Evolutionary conservation across 2,888 invertebrate species (phyloP), one percentile per base, ranked within the genome.

Genomic region (Pristionchus mayeri): DNA sequence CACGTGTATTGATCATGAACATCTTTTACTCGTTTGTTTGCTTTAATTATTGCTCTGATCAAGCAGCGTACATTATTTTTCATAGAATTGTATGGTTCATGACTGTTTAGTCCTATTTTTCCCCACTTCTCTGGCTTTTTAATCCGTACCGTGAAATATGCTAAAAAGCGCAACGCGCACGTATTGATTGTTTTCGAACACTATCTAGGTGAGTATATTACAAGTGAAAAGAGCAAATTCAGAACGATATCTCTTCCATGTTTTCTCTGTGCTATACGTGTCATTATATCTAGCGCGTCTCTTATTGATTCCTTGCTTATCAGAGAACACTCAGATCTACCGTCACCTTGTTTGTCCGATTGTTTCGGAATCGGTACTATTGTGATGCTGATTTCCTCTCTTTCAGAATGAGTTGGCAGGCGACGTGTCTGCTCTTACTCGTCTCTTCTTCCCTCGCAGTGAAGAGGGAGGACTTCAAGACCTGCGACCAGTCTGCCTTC

Each of bases 401-500:
- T 63, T 37, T 4, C 21, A 63, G 63, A 37, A 63, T 63, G 63
- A 63, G 63, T 27, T 63, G 37, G 75, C 75, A 44, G 75, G 75
- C 75, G 11, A 50, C 21, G 48, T 78, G 76, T 30, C 76, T 78
- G 76, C 30, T 78, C 0, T 21, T 50, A 27, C 76, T 78, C 50
- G 24, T 48, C 76, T 78, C 50, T 7, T 50, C 30, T 16, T 78
- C 76, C 1, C 50, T 44, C 21, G 88, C 89, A 13, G 91, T 91
- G 30, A 92, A 91, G 50, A 80, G 90, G 71, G 86, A 88, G 11
- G 92, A 92, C 50, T 92, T 92, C 86, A 92, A 92, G 84, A 92
- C 91, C 0, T 92, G 92, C 84, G 91, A 92, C 13, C 92, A 92
- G 85, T 88, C 91, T 11, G 89, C 88, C 37, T 92, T 92, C 84